Evolutionary conservation across 1,140 invertebrate genomes (phyloP), one percentile per base, ranked within the genome.

Genomic region (Hypsibius dujardini): DNA sequence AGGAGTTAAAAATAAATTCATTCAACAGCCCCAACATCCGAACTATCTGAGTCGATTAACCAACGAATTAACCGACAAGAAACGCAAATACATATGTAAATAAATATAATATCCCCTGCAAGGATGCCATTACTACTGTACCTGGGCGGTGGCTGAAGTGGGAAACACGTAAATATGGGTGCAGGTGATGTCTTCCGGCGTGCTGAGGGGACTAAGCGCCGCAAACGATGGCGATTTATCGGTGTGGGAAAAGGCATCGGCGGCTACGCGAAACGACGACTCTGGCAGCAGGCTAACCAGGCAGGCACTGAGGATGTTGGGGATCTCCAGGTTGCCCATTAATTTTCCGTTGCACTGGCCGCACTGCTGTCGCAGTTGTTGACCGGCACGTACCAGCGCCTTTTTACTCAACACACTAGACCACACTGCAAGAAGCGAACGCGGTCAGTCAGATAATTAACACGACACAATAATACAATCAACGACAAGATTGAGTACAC

Each of bases 121-220:
- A 28, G 28, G 28, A 28, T 28, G 28, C 28, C 28, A 28, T 28
- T 28, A 28, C 28, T 3, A 12, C 7, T 67, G 62, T 42, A 91
- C 90, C 85, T 92, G 90, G 71, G 92, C 92, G 47, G 90, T 93
- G 46, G 95, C 92, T 71, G 92, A 96, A 3, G 92, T 98, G 69
- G 95, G 95, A 82, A 98, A 98, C 72, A 98, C 95, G 72, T 98
- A 85, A 74, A 99, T 98, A 79, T 99, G 95, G 69, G 95, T 98
- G 77, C 90, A 92, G 69, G 90, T 90, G 69, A 94, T 90, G 82
- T 98, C 93, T 75, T 93, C 87, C 2, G 90, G 90, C 69, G 91
- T 94, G 69, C 88, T 90, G 71, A 93, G 82, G 59, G 72, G 71
- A 71, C 76, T 15, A 75, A 2, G 73, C 73, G 69, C 76, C 75